Evolutionary conservation across 2,113 vertebrate species (phyloP).

Genomic region (Meleagris gallopavo): DNA sequence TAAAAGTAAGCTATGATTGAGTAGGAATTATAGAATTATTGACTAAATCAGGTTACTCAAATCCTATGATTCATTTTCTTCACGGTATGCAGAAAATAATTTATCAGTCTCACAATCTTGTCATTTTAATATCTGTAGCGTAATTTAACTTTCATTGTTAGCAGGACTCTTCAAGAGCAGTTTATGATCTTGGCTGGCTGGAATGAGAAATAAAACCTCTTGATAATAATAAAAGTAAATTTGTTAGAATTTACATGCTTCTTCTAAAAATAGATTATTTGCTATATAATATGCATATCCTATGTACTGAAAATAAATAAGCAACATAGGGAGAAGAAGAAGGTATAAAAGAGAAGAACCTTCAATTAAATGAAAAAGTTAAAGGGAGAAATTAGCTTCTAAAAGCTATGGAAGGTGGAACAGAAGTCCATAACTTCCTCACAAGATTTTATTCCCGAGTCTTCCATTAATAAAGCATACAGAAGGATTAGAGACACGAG

Average conservation of each 20-base stretch:
- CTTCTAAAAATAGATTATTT: neutral
- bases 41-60: slow-evolving; percentile 28
- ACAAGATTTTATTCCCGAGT: neutral
- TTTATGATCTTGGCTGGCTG: slow-evolving; percentile 40
- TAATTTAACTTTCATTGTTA: slow-evolving; percentile 47
- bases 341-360: neutral
- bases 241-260: neutral
- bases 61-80: slow-evolving; percentile 26
- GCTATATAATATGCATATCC: neutral
- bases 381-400: neutral
- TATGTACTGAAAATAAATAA: neutral
- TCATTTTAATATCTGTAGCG: neutral
- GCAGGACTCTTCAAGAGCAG: neutral
- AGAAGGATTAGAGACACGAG: neutral
- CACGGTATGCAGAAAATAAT: slow-evolving; percentile 30
- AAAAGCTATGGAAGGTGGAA: neutral
- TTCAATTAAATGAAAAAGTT: neutral
- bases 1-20: slow-evolving; percentile 10
- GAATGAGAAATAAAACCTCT: slow-evolving; percentile 3
- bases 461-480: neutral
- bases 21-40: slow-evolving; percentile 17
- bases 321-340: neutral
- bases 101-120: neutral
- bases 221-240: neutral
- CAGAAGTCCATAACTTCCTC: neutral